A percentile compares a stretch with the other conserved stretches of the same genome.
Conservation (phyloP, 2,888 invertebrate species). For the Uropetala carovei region DNA sequence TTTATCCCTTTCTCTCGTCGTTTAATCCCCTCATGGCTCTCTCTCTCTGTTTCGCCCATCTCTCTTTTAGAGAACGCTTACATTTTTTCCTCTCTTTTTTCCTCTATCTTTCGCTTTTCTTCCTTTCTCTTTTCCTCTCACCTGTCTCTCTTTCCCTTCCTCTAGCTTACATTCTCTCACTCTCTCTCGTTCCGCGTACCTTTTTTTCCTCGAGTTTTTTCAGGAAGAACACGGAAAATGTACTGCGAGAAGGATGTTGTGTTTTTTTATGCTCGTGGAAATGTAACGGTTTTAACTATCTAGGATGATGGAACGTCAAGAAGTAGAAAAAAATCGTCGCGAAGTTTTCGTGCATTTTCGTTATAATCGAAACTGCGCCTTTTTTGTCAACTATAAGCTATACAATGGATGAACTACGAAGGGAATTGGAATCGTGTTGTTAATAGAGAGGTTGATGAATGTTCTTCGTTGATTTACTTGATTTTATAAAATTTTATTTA, state of each 20-base stretch:
- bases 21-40: neutral
- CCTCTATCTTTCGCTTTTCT: neutral
- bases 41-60: conserved; percentile 8
- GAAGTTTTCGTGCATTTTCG: too few species aligned
- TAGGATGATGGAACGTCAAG: conserved; percentile 44
- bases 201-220: neutral
- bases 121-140: neutral
- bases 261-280: neutral
- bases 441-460: too few species aligned
- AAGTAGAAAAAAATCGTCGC: neutral
- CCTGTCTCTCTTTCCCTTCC: conserved; percentile 20
- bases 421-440: too few species aligned
- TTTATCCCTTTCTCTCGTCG: neutral
- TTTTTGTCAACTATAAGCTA: neutral
- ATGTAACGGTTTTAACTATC: neutral
- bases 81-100: conserved; percentile 8
- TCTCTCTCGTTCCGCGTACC: neutral
- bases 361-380: neutral
- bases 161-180: neutral
- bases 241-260: neutral
- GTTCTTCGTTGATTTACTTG: too few species aligned
- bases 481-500: too few species aligned
- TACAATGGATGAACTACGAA: too few species aligned
- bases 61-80: conserved; percentile 26
- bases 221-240: conserved; percentile 23